A percentile compares a stretch with the other conserved stretches of the same genome.
Evolutionary conservation across 2,888 invertebrate genomes (phyloP).

Genomic region (Helleia helle): DNA sequence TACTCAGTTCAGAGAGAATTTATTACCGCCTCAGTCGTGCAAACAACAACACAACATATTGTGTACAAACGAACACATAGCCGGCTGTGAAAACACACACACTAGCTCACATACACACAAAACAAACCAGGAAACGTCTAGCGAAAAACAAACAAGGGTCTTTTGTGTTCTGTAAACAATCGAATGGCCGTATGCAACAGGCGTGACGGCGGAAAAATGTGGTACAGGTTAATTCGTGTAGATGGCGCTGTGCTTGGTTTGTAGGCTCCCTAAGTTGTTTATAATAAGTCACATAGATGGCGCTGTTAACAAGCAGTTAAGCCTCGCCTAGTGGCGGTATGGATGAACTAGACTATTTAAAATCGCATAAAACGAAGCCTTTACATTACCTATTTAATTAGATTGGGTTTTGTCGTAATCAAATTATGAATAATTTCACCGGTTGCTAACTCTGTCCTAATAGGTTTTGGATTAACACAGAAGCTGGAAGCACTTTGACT

Average conservation of each 20-base stretch:
- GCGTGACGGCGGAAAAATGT: constrained; percentile 58
- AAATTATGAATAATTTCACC: too few species aligned
- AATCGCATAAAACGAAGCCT: too few species aligned
- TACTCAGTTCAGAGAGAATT: constrained; percentile 36
- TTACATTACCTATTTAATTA: too few species aligned
- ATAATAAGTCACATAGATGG: constrained; percentile 33
- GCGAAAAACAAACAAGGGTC: constrained; percentile 75
- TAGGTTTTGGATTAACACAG: too few species aligned
- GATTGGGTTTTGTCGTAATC: too few species aligned
- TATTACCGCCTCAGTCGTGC: constrained; percentile 47
- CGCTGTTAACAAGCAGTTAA: constrained; percentile 23
- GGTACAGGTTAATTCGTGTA: constrained; percentile 47
- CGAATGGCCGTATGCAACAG: constrained; percentile 66
- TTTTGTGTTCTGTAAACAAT: constrained; percentile 74
- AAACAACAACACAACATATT: constrained; percentile 61
- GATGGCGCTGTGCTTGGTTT: constrained; percentile 26
- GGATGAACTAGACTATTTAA: too few species aligned
- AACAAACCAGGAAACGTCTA: constrained; percentile 75
- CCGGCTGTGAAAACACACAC: constrained; percentile 65
- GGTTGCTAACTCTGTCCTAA: too few species aligned
- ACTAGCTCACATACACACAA: constrained; percentile 46
- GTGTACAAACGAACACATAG: constrained; percentile 54
- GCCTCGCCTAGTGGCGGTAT: too few species aligned
- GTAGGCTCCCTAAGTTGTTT: constrained; percentile 4
- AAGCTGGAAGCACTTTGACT: too few species aligned